Percentiles rank a stretch among this genome's conserved stretches.
These are phyloP conservation scores for Epirrhoe tristata DNA, from an alignment of 2,888 invertebrate genomes.

Conservation along the genomic window DNA sequence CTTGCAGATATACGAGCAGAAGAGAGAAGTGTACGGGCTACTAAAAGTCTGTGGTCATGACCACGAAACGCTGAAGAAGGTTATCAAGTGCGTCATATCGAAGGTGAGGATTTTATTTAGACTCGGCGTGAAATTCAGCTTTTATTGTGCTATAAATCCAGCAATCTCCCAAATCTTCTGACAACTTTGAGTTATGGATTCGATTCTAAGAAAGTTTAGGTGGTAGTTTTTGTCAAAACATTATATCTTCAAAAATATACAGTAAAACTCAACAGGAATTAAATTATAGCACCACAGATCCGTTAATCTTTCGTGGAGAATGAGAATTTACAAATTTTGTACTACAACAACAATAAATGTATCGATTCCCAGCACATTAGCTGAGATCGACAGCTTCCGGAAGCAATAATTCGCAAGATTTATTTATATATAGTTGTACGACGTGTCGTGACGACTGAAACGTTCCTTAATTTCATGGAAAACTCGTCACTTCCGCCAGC, in stretches of 20 bases:
- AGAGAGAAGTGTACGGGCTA: slow-evolving; percentile 67
- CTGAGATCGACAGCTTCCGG: slow-evolving; percentile 41
- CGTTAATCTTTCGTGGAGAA: slow-evolving; percentile 12
- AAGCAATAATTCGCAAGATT: slow-evolving; percentile 44
- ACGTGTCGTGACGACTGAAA: slow-evolving; percentile 43
- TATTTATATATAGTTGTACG: slow-evolving; percentile 37
- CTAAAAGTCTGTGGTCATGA: slow-evolving; percentile 78
- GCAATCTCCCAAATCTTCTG: neutral
- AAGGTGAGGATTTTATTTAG: slow-evolving; percentile 60
- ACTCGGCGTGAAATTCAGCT: slow-evolving; percentile 1
- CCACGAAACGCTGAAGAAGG: slow-evolving; percentile 77
- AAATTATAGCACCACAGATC: neutral
- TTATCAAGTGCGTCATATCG: slow-evolving; percentile 80
- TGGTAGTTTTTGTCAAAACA: neutral
- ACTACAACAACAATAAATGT: slow-evolving; percentile 23
- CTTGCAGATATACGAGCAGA: slow-evolving; percentile 71
- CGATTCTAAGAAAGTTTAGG: neutral
- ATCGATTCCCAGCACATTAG: slow-evolving; percentile 27
- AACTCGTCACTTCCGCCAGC: slow-evolving; percentile 61
- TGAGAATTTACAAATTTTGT: slow-evolving; percentile 14
- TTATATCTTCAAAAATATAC: neutral
- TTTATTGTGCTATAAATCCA: slow-evolving; percentile 1
- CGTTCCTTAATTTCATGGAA: slow-evolving; percentile 52
- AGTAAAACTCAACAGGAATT: neutral
- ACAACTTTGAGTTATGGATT: neutral